Percentiles rank a stretch among this genome's conserved stretches.
These are phyloP conservation scores for Archivesica marissinica DNA, from an alignment of 1,140 invertebrate species.

Conservation along the genomic window DNA sequence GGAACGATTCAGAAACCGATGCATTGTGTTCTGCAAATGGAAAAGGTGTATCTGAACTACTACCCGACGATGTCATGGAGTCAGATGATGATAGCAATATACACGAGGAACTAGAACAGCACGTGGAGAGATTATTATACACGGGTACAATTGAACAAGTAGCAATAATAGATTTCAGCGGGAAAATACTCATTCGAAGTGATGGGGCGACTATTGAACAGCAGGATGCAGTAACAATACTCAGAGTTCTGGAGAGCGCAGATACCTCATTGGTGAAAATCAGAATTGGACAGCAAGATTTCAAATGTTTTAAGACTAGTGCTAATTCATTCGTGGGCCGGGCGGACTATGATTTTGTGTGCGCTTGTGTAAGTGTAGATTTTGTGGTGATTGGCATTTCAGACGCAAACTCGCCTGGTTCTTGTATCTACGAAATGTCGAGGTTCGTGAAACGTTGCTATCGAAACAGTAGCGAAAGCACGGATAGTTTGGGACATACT, in stretches of 20 bases:
- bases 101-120: neutral
- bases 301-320: conserved; percentile 9
- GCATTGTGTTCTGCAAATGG: neutral
- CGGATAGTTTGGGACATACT: neutral
- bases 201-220: neutral
- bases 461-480: neutral
- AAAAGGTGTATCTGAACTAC: neutral
- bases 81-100: no score
- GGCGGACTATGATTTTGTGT: neutral
- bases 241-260: neutral
- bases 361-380: neutral
- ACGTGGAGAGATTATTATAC: neutral
- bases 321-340: conserved; percentile 1
- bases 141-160: conserved; percentile 3
- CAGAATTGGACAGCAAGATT: conserved; percentile 6
- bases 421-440: conserved; percentile 5
- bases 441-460: neutral
- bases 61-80: neutral
- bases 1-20: neutral
- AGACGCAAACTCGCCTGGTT: neutral
- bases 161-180: conserved; percentile 20
- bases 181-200: conserved; percentile 2
- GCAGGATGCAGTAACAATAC: neutral
- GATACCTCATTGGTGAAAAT: neutral
- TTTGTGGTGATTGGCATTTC: neutral